Evolutionary conservation across 2,888 invertebrate genomes (phyloP), one percentile per base, ranked within the genome.

Genomic region (Panopea generosa): DNA sequence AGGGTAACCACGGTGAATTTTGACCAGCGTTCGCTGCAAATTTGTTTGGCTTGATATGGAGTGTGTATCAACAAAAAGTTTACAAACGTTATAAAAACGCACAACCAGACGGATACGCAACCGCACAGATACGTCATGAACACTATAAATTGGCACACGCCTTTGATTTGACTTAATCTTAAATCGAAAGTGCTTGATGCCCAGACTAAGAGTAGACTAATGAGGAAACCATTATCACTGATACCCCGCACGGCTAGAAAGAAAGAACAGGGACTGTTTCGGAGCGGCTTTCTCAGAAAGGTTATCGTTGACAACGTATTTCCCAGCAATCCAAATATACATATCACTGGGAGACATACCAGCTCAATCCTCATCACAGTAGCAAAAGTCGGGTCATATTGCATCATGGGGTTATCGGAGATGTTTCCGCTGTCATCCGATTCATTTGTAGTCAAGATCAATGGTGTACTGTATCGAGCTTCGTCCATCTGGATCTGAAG

Each of bases 161-260:
- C 94, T 26, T 94, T 60, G 1, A 77, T 53, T 26, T 61, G 66
- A 47, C 77, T 68, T 0, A 77, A 66, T 11, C 50, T 52, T 22
- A 77, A 22, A 29, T 69, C 45, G 43, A 78, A 71, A 2, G 67
- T 67, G 38, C 70, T 67, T 0, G 73, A 69, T 11, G 52, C 53
- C 88, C 90, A 90, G 1, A 76, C 81, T 11, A 87, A 27, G 47
- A 96, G 93, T 1, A 96, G 92, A n/a, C 95, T 94, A 0, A 95
- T 82, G 9, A 97, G 92, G 86, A 96, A 96, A 0, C 96, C 93
- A 0, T 95, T 96, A 91, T 97, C 97, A 74, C 96, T 96, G 1
- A 96, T 91, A 0, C 96, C 96, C 52, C 97, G 91, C 0, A 95
- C 95, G 0, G 96, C 95, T 78, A 97, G 92, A 90, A 97, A 97